phyloP scores from a whole-genome alignment of 2,888 invertebrate species.

The Malthinus seriepunctatus region DNA sequence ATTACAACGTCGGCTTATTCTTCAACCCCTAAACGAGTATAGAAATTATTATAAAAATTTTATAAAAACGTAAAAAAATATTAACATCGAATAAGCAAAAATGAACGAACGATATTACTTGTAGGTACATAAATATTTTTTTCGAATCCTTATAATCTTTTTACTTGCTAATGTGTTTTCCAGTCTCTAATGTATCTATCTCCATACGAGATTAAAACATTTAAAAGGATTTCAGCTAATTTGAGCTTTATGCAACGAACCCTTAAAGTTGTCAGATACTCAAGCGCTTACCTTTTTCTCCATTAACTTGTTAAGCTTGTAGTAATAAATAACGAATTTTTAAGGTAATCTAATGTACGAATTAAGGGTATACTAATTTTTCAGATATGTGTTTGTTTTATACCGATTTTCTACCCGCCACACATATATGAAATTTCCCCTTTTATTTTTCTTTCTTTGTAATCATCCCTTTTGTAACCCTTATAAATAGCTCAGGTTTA shows the following conservation, averaged over 20 bases:
- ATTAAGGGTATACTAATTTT: conserved; percentile 50
- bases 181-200: conserved; percentile 47
- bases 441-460: conserved; percentile 48
- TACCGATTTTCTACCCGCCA: conserved; percentile 26
- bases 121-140: conserved; percentile 40
- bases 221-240: conserved; percentile 45
- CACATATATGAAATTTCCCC: conserved; percentile 31
- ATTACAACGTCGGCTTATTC: conserved; percentile 21
- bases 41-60: conserved; percentile 24
- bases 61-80: conserved; percentile 18
- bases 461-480: conserved; percentile 48
- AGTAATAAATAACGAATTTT: conserved; percentile 52
- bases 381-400: conserved; percentile 41
- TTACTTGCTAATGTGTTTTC: conserved; percentile 49
- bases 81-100: conserved; percentile 20
- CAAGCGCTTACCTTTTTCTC: conserved; percentile 43
- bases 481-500: conserved; percentile 44
- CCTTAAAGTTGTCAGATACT: conserved; percentile 14
- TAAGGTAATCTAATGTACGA: conserved; percentile 51
- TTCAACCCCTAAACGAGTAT: conserved; percentile 20
- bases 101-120: conserved; percentile 25
- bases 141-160: conserved; percentile 50
- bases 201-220: conserved; percentile 50
- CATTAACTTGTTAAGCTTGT: conserved; percentile 45
- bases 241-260: conserved; percentile 37